Evolutionary conservation across 2,888 invertebrate genomes (phyloP), one percentile per base, ranked within the genome.

Genomic region (Agonopterix subpropinquella): DNA sequence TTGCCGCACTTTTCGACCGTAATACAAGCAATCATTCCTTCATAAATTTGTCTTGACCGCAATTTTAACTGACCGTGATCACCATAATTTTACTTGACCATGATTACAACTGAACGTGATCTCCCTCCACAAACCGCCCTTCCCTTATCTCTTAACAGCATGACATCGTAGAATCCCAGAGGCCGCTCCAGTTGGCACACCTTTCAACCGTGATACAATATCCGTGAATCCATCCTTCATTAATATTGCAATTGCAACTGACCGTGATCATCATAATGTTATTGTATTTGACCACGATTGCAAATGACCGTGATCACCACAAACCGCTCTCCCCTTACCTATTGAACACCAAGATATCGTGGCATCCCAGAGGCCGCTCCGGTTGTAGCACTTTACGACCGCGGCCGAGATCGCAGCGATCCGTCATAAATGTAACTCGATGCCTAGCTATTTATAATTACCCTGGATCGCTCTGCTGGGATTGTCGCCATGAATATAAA

Each of bases 401-500:
- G 28, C 28, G 50, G 47, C 47, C 49, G 47, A 51, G 49, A 50
- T 50, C 51, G 48, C 49, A 48, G 48, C 53, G 37, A 51, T 57
- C 57, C 53, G 47, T 58, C 57, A 60, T 55, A 52, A 52, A 53
- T 58, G 63, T 57, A 59, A 59, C 62, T 54, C 57, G 59, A 63
- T 53, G 51, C 50, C 47, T 46, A 51, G 56, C 58, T 65, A 62
- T 67, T 71, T 65, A 67, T 68, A 69, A 71, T 74, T 68, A 71
- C 57, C 63, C 57, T 47, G 43, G 55, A 65, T 62, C 58, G 53
- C 56, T 56, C 53, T 55, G 43, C 13, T 43, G 59, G 59, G 58
- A 57, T 43, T 37, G 41, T 46, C 47, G 48, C 53, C 45, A 51
- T 54, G 48, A 57, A 53, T 53, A 51, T 49, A 44, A 48, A 48